Evolutionary conservation across 2,888 invertebrate genomes (phyloP).

Genomic region (Drosophila affinis): DNA sequence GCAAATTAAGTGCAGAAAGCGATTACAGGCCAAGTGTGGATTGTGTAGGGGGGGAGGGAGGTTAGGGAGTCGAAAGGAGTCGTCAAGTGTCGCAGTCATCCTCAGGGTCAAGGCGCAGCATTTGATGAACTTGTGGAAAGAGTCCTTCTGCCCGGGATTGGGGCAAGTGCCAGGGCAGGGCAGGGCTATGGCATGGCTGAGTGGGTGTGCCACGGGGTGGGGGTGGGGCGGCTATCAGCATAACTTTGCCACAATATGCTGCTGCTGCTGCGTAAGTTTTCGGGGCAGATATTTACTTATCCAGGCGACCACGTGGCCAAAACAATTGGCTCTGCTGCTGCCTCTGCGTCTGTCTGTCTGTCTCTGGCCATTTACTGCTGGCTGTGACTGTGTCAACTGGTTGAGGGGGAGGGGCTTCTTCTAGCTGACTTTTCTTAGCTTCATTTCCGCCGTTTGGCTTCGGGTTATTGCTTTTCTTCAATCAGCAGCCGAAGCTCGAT

Average conservation of each 20-base stretch:
- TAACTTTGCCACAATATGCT: slow-evolving; percentile 67
- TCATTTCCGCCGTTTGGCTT: slow-evolving; percentile 46
- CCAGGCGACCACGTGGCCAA: slow-evolving; percentile 64
- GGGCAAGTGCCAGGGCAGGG: background rate
- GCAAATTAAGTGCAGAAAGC: slow-evolving; percentile 74
- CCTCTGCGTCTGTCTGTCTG: background rate
- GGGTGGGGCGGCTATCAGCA: slow-evolving; percentile 45
- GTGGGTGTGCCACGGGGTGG: too few species aligned
- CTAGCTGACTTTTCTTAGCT: slow-evolving; percentile 33
- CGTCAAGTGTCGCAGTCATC: slow-evolving; percentile 28
- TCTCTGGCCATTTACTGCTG: slow-evolving; percentile 52
- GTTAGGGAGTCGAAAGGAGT: background rate
- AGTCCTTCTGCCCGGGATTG: slow-evolving; percentile 14
- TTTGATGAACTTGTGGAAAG: slow-evolving; percentile 58
- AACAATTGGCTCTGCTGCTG: background rate
- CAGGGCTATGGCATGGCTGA: too few species aligned
- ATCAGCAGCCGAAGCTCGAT: background rate
- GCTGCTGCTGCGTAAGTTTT: slow-evolving; percentile 60
- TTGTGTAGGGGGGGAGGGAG: background rate
- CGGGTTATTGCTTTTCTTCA: slow-evolving; percentile 30
- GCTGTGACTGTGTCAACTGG: slow-evolving; percentile 53
- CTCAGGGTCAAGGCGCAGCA: slow-evolving; percentile 59
- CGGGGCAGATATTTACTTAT: slow-evolving; percentile 23
- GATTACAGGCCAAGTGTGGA: slow-evolving; percentile 50
- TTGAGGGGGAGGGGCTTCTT: slow-evolving; percentile 41